These are phyloP conservation scores for Tachysurus fulvidraco DNA, from an alignment of 2,113 vertebrate species.

Conservation along the genomic window DNA sequence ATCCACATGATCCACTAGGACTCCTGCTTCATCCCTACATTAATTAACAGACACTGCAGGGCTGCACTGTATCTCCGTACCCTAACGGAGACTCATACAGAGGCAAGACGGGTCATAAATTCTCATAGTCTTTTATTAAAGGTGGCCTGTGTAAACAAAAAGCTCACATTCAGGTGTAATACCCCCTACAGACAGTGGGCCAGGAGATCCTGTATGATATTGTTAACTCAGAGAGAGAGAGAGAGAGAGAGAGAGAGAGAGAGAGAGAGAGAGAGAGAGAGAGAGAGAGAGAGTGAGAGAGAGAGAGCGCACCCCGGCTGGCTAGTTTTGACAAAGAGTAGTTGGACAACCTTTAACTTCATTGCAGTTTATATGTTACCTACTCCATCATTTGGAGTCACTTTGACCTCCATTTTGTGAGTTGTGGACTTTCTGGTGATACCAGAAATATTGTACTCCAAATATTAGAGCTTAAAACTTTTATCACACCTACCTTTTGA, in stretches of 20 bases:
- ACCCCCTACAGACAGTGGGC: slow-evolving; percentile 63
- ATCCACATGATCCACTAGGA: slow-evolving; percentile 59
- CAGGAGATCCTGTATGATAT: slow-evolving; percentile 63
- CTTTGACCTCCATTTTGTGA: neutral
- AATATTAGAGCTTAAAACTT: neutral
- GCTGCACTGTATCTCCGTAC: slow-evolving; percentile 57
- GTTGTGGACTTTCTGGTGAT: neutral
- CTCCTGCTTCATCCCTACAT: slow-evolving; percentile 62
- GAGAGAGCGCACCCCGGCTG: neutral
- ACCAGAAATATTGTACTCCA: neutral
- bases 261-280: neutral
- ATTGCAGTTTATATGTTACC: slow-evolving; percentile 3
- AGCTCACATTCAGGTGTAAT: slow-evolving; percentile 70
- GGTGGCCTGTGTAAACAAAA: slow-evolving; percentile 71
- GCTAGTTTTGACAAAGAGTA: slow-evolving; percentile 2
- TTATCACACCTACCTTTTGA: neutral
- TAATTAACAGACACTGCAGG: slow-evolving; percentile 67
- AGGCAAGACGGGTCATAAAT: slow-evolving; percentile 72
- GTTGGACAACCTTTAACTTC: slow-evolving; percentile 5
- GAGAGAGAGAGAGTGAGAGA: neutral
- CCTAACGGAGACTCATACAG: slow-evolving; percentile 69
- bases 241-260: neutral
- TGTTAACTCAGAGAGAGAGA: slow-evolving; percentile 53
- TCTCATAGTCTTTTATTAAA: slow-evolving; percentile 75
- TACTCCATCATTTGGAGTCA: neutral